These are phyloP conservation scores for Ficedula albicollis DNA, from an alignment of 2,797 vertebrate species.

Conservation along the genomic window DNA sequence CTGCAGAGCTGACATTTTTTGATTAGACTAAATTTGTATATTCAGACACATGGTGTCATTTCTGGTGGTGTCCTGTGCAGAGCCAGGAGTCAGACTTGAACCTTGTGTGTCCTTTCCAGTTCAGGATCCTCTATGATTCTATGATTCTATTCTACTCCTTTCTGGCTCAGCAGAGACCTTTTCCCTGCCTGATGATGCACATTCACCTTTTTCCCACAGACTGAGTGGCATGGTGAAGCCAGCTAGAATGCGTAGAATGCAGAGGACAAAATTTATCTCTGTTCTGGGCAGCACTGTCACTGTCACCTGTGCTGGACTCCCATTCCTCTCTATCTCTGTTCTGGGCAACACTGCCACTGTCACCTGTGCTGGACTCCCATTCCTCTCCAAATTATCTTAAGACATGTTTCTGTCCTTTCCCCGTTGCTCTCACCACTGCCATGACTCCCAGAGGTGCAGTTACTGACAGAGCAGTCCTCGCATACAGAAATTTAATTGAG, in stretches of 20 bases:
- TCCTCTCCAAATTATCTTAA: background rate
- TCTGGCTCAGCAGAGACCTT: background rate
- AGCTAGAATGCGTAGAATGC: rapidly evolving
- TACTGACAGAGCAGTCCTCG: background rate
- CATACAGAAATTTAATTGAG: background rate
- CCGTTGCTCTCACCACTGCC: background rate
- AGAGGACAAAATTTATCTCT: background rate
- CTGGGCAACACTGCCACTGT: background rate
- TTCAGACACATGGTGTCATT: background rate
- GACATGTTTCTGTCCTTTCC: background rate
- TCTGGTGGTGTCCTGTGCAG: background rate
- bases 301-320: background rate
- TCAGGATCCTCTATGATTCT: background rate
- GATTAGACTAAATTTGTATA: background rate
- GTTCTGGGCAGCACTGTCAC: background rate
- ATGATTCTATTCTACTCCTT: background rate
- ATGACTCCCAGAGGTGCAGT: background rate
- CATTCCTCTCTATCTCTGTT: background rate
- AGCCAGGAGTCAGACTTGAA: background rate
- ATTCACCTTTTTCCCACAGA: background rate
- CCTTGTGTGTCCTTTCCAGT: background rate
- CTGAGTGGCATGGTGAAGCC: background rate
- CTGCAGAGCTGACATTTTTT: background rate
- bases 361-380: background rate
- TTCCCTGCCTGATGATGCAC: background rate